Base-by-base conservation (phyloP, 2,888 invertebrate species). In the Phyto melanocephala region DNA sequence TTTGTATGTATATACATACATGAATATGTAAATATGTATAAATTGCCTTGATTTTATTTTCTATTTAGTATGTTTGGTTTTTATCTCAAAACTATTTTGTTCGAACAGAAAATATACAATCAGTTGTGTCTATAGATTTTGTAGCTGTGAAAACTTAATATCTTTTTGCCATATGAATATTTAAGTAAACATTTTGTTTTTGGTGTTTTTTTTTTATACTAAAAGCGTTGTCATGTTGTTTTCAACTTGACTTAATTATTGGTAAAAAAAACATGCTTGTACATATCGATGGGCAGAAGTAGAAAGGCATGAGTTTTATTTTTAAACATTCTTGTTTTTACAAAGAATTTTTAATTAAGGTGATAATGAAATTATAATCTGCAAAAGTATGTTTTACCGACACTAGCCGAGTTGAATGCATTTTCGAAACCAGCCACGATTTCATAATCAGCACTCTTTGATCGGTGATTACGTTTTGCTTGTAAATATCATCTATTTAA, bases 151-250 rank as follows among this genome's bases (percentile, higher is more conserved):
- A 35, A 75, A 75, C 54, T 20, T 37, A 52, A 60, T 68, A 56
- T 74, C 52, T 60, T 40, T 45, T 35, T 45, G 40, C 68, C 33
- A 68, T 68, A 76, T 76, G 62, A 62, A 77, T 70, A 70, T 70
- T 70, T 62, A 62, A 77, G 52, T 52, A 28, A 77, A 62, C 54
- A 70, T 20, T 28, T 20, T n/a, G n/a, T 17, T 58, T n/a, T 70
- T 35, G 8, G n/a, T 60, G 58, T 40, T 47, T 10, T 17, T 4
- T 33, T 13, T 33, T 45, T 37, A 54, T 68, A 65, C 52, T 75
- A 71, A 82, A 82, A 82, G 82, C 75, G 24, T 82, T 79, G 71
- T 79, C 79, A 75, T 82, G 82, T 82, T 65, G 40, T 72, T 68
- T 74, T 54, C 65, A 75, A 63, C 45, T 79, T 62, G 45, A 70